phyloP scores from a whole-genome alignment of 2,797 vertebrate species.

The Neoniphon sammara region DNA sequence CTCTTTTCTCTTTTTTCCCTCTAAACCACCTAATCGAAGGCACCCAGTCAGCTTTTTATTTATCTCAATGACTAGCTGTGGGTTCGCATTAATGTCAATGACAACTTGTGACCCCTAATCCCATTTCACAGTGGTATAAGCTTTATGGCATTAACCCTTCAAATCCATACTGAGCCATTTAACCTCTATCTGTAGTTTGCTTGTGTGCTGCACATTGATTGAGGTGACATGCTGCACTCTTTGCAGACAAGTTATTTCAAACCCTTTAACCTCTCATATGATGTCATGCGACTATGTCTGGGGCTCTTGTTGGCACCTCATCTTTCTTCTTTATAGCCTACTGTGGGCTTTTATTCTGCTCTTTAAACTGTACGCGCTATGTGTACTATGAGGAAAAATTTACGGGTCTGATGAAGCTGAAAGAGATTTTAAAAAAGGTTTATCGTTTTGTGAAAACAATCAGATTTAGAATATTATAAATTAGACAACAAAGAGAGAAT shows the following conservation, averaged over 20 bases:
- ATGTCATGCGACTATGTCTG: slow-evolving; percentile 30
- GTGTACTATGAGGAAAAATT: not conserved
- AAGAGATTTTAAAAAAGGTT: not conserved
- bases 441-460: not conserved
- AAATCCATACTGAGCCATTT: not conserved
- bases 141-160: too few relatives aligned
- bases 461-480: not conserved
- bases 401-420: not conserved
- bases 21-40: too few relatives aligned
- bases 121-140: too few relatives aligned
- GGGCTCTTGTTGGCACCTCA: slow-evolving; percentile 5
- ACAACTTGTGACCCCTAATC: too few relatives aligned
- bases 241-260: slow-evolving; percentile 14
- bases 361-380: slow-evolving; percentile 1
- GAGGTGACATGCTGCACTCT: not conserved
- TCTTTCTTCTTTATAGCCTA: slow-evolving; percentile 31
- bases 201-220: not conserved
- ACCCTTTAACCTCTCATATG: slow-evolving; percentile 15
- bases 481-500: not conserved
- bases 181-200: not conserved
- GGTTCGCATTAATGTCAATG: too few relatives aligned
- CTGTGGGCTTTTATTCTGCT: not conserved
- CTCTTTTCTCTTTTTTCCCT: too few relatives aligned
- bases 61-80: too few relatives aligned
- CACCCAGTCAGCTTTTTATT: too few relatives aligned